Base-by-base conservation (phyloP, 2,888 invertebrate genomes). In the Callosobruchus maculatus region DNA sequence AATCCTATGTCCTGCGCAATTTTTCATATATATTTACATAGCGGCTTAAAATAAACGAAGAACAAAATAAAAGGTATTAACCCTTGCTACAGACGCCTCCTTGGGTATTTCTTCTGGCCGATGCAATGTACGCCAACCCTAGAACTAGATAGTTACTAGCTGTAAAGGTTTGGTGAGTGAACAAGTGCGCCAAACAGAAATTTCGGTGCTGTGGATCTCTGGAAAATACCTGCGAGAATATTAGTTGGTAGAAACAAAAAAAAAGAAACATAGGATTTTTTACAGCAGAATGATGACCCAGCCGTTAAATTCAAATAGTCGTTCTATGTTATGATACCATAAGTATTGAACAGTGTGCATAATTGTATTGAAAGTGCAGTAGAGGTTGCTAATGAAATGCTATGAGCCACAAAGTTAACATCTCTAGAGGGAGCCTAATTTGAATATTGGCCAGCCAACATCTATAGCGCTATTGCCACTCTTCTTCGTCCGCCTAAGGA, bases 71-170 rank as follows among this genome's bases (percentile, higher is more conserved):
- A 26, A 75, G 75, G 77, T 76, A 88, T 83, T 84, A 86, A 88
- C 88, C 88, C 77, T 85, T 83, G 76, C 88, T 86, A 83, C 90
- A 89, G 82, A 90, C 87, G 79, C 90, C 89, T 83, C 90, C 90
- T 79, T 86, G 86, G 68, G 88, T 87, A 76, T 83, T 83, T 68
- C 80, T 78, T 77, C 88, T 84, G 73, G 88, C 84, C 20, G 89
- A 89, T 76, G 89, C 88, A 77, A 89, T 88, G 82, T 89, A 90
- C 68, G 89, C 89, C 80, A 90, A 85, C 77, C 90, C 89, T 80
- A 89, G 85, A 67, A 89, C 87, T 78, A 88, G 86, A 74, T 87
- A 86, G 79, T 85, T 85, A 78, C 84, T 84, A 77, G 85, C 81
- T 77, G 77, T 82, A 85, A 90, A 89, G 71, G 88, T 88, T 84